Percentiles rank a stretch among this genome's conserved stretches.
These are phyloP conservation scores for Hylyphantes graminicola DNA, from an alignment of 1,140 invertebrate genomes.

Conservation along the genomic window DNA sequence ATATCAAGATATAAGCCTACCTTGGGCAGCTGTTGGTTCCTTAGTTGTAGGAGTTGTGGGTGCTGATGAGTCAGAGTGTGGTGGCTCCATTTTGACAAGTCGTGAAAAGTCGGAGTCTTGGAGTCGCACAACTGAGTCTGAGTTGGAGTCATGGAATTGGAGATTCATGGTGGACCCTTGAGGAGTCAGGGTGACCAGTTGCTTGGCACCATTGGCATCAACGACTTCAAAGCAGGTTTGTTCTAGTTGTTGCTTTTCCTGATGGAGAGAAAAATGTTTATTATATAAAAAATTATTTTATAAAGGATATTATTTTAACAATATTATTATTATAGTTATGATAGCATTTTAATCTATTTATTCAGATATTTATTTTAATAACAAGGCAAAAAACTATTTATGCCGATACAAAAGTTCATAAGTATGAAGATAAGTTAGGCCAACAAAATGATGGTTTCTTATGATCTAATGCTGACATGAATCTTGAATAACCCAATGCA, in stretches of 20 bases:
- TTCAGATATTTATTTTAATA: too few relatives aligned
- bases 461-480: too few relatives aligned
- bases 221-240: slow-evolving; percentile 49
- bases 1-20: too few relatives aligned
- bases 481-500: too few relatives aligned
- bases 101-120: slow-evolving; percentile 38
- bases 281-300: too few relatives aligned
- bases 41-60: slow-evolving; percentile 43
- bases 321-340: neutral
- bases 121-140: slow-evolving; percentile 22
- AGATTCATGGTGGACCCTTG: slow-evolving; percentile 38
- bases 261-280: too few relatives aligned
- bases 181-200: slow-evolving; percentile 43
- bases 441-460: too few relatives aligned
- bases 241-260: slow-evolving; percentile 7
- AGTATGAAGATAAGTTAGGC: too few relatives aligned
- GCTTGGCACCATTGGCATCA: slow-evolving; percentile 33
- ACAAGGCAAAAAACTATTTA: too few relatives aligned
- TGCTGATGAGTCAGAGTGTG: slow-evolving; percentile 20
- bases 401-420: too few relatives aligned
- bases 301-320: too few relatives aligned
- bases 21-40: neutral
- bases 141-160: slow-evolving; percentile 13
- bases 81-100: slow-evolving; percentile 41
- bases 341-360: neutral